Conservation (phyloP, 2,888 invertebrate genomes). For the Lasioglossum zephyrum region DNA sequence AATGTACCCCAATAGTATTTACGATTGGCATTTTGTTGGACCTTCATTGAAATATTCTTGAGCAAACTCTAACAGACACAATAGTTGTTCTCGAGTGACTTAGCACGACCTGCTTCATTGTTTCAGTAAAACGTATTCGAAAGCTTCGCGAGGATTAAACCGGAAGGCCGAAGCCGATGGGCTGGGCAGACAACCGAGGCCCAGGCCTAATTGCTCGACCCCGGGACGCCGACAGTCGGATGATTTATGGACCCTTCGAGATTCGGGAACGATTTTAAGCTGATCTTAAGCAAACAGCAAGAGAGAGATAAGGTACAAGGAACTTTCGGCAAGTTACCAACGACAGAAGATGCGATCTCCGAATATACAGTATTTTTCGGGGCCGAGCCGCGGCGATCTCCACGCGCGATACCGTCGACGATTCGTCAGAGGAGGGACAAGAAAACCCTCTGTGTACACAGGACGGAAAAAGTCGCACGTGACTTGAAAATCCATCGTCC, state of each 20-base stretch:
- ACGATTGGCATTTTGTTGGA: too few species aligned
- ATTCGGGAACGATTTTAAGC: conserved; percentile 26
- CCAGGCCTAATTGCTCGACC: conserved; percentile 45
- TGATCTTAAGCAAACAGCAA: conserved; percentile 11
- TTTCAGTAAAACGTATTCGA: conserved; percentile 10
- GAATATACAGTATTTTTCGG: conserved; percentile 1
- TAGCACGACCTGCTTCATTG: not conserved
- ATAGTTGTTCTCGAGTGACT: not conserved
- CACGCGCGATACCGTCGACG: conserved; percentile 58
- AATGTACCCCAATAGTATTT: too few species aligned
- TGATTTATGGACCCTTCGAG: conserved; percentile 62
- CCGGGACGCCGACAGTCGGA: conserved; percentile 31
- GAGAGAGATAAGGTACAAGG: not conserved
- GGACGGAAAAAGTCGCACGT: conserved; percentile 53
- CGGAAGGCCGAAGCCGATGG: conserved; percentile 24
- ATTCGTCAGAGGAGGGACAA: conserved; percentile 41
- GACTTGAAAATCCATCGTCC: conserved; percentile 36
- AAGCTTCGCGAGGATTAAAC: conserved; percentile 29
- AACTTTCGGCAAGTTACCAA: conserved; percentile 13
- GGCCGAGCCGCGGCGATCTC: conserved; percentile 30
- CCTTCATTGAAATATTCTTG: too few species aligned
- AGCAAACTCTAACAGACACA: too few species aligned
- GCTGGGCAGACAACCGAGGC: conserved; percentile 34
- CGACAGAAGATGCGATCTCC: conserved; percentile 53
- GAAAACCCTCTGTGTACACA: conserved; percentile 45